Evolutionary conservation across 2,888 invertebrate genomes (phyloP).

Genomic region (Coenonympha arcania): DNA sequence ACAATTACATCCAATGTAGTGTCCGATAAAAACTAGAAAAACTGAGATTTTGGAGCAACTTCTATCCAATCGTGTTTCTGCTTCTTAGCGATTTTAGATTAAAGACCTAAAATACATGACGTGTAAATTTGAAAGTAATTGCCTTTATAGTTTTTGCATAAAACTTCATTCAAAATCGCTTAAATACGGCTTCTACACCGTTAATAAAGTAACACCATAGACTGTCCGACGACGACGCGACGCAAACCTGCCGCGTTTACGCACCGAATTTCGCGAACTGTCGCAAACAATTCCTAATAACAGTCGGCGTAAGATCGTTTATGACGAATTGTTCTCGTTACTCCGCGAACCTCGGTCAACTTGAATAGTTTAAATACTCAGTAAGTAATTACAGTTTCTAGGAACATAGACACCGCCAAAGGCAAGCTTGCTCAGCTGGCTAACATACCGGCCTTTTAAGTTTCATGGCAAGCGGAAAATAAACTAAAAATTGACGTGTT

Average conservation of each 20-base stretch:
- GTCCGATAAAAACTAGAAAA: too few species aligned
- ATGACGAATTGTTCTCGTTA: conserved; percentile 20
- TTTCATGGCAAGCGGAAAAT: neutral
- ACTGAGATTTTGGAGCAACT: too few species aligned
- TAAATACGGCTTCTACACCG: too few species aligned
- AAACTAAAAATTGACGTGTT: neutral
- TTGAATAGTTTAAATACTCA: conserved; percentile 15
- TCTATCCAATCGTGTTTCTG: too few species aligned
- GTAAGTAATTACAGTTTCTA: conserved; percentile 7
- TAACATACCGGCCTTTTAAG: neutral
- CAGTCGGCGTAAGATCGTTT: conserved; percentile 15
- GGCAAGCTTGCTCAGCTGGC: neutral
- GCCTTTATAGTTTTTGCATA: too few species aligned
- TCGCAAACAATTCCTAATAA: conserved; percentile 14
- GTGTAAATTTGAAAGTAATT: too few species aligned
- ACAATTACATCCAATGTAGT: too few species aligned
- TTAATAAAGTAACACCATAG: neutral
- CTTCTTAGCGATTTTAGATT: too few species aligned
- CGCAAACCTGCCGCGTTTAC: conserved; percentile 12
- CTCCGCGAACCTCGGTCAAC: conserved; percentile 8
- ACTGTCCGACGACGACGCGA: conserved; percentile 1
- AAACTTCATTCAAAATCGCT: too few species aligned
- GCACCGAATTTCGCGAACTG: conserved; percentile 8
- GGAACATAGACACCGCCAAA: conserved; percentile 15
- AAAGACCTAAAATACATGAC: too few species aligned